Base-by-base conservation (phyloP, 2,888 invertebrate genomes). In the Strigamia transsilvanica region DNA sequence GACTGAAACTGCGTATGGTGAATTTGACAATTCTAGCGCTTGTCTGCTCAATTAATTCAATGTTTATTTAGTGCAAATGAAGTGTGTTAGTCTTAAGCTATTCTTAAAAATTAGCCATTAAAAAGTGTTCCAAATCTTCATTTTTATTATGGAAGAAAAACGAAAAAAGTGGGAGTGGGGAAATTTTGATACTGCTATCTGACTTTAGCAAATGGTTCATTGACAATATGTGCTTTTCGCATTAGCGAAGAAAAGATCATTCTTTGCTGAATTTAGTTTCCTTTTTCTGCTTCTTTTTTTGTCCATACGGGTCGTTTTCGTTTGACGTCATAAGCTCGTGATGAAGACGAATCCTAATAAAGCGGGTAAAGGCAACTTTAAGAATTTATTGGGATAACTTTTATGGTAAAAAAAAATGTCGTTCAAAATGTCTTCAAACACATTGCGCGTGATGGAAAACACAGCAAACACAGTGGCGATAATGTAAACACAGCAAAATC, bases 201-300 rank as follows among this genome's bases (percentile, higher is more conserved):
- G 18, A 18, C 56, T 56, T 56, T 9, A 56, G 56, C 56, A 56
- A 56, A 56, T 56, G 56, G 56, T 56, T 56, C 56, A 56, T 56
- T 56, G 56, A 56, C 56, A 56, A 18, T 56, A 56, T 56, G 56
- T 56, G 56, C 56, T 56, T 18, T 15, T 56, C 56, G 56, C 56
- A 56, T 56, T 56, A 56, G 56, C n/a, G 56, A 56, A 56, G 56
- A 56, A 56, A 56, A 56, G 56, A 56, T 56, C n/a, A n/a, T 9
- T 56, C 46, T 18, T n/a, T 18, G 56, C 56, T 56, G 56, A 56
- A 56, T 56, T 56, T 56, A 56, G 46, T 13, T 15, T 56, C n/a
- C 18, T 21, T 56, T 56, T 27, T 27, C 27, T 27, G 27, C n/a
- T 18, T 5, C 3, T 9, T 21, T 51, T n/a, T 56, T 56, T 56